A percentile compares a stretch with the other conserved stretches of the same genome.
Conservation (phyloP, 2,888 invertebrate species). For the Tribolium freemani region DNA sequence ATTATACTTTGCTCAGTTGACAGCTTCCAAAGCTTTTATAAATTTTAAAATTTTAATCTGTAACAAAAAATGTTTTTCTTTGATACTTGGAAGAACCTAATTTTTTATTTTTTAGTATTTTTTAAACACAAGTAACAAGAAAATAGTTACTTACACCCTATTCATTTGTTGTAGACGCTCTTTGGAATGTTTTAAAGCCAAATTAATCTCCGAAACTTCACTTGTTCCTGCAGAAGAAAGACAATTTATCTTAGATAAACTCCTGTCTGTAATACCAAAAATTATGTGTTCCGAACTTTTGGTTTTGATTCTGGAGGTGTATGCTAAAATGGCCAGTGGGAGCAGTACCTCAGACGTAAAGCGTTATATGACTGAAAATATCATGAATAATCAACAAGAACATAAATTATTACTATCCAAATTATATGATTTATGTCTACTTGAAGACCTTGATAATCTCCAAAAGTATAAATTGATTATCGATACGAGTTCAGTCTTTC, state of each 20-base stretch:
- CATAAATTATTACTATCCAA: conserved; percentile 43
- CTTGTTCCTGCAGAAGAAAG: conserved; percentile 1
- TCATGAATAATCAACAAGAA: conserved; percentile 47
- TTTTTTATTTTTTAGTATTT: too few species aligned
- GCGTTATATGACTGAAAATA: conserved; percentile 48
- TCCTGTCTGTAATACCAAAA: conserved; percentile 47
- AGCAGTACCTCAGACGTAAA: conserved; percentile 48
- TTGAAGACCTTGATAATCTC: conserved; percentile 22
- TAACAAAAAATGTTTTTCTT: too few species aligned
- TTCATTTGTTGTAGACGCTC: conserved; percentile 1
- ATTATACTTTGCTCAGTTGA: too few species aligned
- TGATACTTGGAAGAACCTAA: too few species aligned
- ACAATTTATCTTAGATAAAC: conserved; percentile 48
- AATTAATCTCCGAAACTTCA: not conserved
- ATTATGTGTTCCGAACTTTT: conserved; percentile 52
- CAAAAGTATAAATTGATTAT: conserved; percentile 53
- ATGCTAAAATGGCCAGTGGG: conserved; percentile 36
- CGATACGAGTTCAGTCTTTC: conserved; percentile 54
- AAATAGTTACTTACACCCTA: not conserved
- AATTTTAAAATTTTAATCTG: too few species aligned
- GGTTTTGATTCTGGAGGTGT: conserved; percentile 52
- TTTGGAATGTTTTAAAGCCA: not conserved
- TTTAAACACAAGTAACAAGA: not conserved
- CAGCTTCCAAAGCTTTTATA: too few species aligned
- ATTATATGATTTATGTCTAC: conserved; percentile 49